Evolutionary conservation across 2,888 invertebrate species (phyloP).

Genomic region (Pogonocherus hispidulus): DNA sequence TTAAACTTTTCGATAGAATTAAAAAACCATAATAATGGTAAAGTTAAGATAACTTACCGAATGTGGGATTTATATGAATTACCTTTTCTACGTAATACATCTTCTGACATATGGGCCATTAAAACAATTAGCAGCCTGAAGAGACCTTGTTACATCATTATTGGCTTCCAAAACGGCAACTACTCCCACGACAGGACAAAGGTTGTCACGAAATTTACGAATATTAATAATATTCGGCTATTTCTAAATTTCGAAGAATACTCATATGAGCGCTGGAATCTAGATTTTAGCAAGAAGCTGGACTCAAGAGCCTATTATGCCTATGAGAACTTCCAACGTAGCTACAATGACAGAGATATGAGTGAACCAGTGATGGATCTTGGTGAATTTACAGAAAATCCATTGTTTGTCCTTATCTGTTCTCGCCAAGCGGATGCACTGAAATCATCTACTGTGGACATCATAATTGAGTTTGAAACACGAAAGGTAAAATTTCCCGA

Average conservation of each 20-base stretch:
- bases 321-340: constrained; percentile 19
- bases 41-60: constrained; percentile 1
- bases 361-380: constrained; percentile 17
- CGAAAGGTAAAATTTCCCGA: neutral
- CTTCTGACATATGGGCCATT: constrained; percentile 5
- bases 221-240: constrained; percentile 2
- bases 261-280: neutral
- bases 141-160: neutral
- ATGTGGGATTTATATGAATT: constrained; percentile 18
- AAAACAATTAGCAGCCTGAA: neutral
- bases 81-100: neutral
- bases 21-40: constrained; percentile 2
- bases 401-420: constrained; percentile 26
- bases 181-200: neutral
- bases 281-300: neutral
- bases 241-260: neutral
- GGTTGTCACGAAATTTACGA: constrained; percentile 5
- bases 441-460: constrained; percentile 9
- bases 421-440: constrained; percentile 14
- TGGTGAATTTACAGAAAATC: constrained; percentile 1
- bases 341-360: constrained; percentile 1
- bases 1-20: constrained; percentile 6
- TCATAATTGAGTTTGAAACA: constrained; percentile 1
- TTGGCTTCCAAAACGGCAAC: neutral
- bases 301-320: constrained; percentile 5